phyloP scores from a whole-genome alignment of 2,888 invertebrate species.

The Cosmia pyralina region DNA sequence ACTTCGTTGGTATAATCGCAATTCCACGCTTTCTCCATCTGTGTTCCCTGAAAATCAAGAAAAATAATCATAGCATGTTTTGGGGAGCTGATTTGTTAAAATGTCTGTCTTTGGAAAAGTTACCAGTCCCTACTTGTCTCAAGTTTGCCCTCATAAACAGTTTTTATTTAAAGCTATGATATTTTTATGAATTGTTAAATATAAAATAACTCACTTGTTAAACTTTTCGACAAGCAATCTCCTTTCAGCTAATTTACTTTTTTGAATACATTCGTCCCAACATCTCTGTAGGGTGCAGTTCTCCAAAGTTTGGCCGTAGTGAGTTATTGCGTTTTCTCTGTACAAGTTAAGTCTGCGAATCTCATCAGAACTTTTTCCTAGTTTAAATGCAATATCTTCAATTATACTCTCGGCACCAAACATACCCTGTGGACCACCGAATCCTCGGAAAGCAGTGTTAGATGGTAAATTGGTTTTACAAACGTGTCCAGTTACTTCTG shows the following conservation, averaged over 20 bases:
- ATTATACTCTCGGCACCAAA: constrained; percentile 95
- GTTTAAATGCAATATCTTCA: constrained; percentile 93
- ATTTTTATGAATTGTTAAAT: too few species aligned
- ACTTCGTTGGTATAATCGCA: constrained; percentile 95
- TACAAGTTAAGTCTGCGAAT: constrained; percentile 94
- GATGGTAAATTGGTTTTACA: constrained; percentile 97
- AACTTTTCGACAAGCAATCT: constrained; percentile 91
- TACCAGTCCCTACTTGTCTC: background rate
- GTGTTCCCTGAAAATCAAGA: constrained; percentile 90
- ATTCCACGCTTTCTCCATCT: constrained; percentile 97
- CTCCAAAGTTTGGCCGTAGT: constrained; percentile 93
- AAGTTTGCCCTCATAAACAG: background rate
- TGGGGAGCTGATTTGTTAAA: background rate
- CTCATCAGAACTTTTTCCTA: constrained; percentile 91
- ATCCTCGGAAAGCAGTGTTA: constrained; percentile 98
- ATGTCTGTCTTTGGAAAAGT: background rate
- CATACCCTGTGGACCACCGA: constrained; percentile 98
- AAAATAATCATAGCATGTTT: background rate
- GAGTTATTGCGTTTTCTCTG: constrained; percentile 93
- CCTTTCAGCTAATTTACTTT: constrained; percentile 91
- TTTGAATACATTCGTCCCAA: constrained; percentile 94
- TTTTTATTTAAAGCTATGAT: too few species aligned
- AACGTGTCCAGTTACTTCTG: constrained; percentile 92
- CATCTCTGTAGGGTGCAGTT: constrained; percentile 94
- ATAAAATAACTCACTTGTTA: constrained; percentile 91